Percentiles rank a stretch among this genome's conserved stretches.
Conservation (phyloP, 2,888 invertebrate species). For the Chymomyza amoena region DNA sequence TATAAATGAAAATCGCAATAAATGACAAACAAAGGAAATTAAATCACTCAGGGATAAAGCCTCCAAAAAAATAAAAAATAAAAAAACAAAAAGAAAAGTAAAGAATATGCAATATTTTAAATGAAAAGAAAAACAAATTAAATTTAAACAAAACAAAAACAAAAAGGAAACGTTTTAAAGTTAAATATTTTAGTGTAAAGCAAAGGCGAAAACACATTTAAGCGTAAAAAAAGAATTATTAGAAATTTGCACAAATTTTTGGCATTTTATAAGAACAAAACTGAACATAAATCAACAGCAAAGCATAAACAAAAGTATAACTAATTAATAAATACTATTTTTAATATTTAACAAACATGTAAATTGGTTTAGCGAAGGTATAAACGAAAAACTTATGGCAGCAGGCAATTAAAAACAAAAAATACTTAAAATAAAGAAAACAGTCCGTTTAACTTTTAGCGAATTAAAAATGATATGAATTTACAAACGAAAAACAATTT, state of each 20-base stretch:
- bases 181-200: conserved; percentile 66
- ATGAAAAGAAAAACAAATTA: conserved; percentile 48
- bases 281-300: conserved; percentile 25
- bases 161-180: conserved; percentile 59
- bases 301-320: conserved; percentile 34
- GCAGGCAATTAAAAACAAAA: conserved; percentile 14
- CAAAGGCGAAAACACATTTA: conserved; percentile 28
- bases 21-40: conserved; percentile 74
- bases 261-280: conserved; percentile 65
- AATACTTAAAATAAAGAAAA: conserved; percentile 32
- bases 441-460: conserved; percentile 74
- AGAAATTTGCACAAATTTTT: conserved; percentile 74
- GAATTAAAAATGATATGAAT: conserved; percentile 67
- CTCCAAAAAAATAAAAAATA: conserved; percentile 75
- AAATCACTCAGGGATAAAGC: conserved; percentile 79
- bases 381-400: conserved; percentile 16
- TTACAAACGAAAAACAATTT: conserved; percentile 43
- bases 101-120: conserved; percentile 62
- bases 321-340: conserved; percentile 50
- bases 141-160: conserved; percentile 36
- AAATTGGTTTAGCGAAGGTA: conserved; percentile 64
- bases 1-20: conserved; percentile 71
- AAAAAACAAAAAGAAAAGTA: conserved; percentile 49
- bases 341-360: conserved; percentile 37
- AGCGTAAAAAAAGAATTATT: conserved; percentile 33